These are phyloP conservation scores for Panagrolaimus sp. DNA, from an alignment of 1,140 invertebrate species.

Conservation along the genomic window DNA sequence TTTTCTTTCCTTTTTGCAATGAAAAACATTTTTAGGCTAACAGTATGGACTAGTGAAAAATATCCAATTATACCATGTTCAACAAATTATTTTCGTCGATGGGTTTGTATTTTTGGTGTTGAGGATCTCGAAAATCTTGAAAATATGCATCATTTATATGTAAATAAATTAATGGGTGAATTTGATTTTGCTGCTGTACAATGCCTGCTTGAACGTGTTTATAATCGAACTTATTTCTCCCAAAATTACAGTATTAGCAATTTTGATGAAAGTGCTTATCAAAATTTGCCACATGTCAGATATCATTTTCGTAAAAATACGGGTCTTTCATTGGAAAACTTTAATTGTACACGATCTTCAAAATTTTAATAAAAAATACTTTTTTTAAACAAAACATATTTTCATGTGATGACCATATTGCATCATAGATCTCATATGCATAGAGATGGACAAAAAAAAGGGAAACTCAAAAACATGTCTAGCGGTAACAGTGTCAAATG, in stretches of 20 bases:
- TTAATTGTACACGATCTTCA: background rate
- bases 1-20: background rate
- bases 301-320: slow-evolving; percentile 8
- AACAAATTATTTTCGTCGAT: slow-evolving; percentile 27
- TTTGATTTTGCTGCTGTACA: slow-evolving; percentile 37
- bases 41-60: slow-evolving; percentile 19
- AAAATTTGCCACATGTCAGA: background rate
- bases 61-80: slow-evolving; percentile 10
- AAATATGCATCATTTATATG: slow-evolving; percentile 21
- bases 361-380: slow-evolving; percentile 7
- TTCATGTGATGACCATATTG: too few relatives aligned
- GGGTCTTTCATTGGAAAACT: slow-evolving; percentile 1
- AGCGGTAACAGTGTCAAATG: too few relatives aligned
- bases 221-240: slow-evolving; percentile 15
- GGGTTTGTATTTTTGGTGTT: slow-evolving; percentile 31
- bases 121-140: slow-evolving; percentile 29
- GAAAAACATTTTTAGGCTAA: slow-evolving; percentile 2
- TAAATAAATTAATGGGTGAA: slow-evolving; percentile 38
- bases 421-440: too few relatives aligned
- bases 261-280: background rate
- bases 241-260: background rate
- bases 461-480: too few relatives aligned
- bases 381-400: background rate
- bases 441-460: too few relatives aligned
- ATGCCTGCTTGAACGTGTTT: slow-evolving; percentile 25